Evolutionary conservation across 2,797 vertebrate species (phyloP).

Genomic region (Neopelma chrysocephalum): DNA sequence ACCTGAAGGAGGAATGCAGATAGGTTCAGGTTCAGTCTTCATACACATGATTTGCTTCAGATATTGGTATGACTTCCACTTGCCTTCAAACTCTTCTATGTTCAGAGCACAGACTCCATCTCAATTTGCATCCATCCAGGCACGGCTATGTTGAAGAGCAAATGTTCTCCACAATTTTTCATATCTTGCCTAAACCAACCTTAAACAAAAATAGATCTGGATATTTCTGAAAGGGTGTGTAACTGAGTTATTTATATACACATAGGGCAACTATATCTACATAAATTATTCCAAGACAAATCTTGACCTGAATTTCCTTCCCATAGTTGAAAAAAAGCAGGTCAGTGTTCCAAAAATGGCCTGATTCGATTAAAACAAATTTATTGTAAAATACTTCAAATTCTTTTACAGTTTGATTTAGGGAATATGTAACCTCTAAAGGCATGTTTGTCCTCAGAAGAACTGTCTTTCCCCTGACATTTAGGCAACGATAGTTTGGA

Average conservation of each 20-base stretch:
- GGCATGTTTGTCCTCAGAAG: neutral
- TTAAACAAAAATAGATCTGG: neutral
- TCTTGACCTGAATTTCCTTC: neutral
- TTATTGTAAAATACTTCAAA: neutral
- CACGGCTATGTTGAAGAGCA: neutral
- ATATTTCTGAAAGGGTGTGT: neutral
- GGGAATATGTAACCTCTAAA: neutral
- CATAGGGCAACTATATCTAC: neutral
- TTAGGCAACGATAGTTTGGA: neutral
- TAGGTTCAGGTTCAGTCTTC: fast-evolving
- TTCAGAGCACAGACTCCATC: neutral
- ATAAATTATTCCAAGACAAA: neutral
- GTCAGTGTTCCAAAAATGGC: neutral
- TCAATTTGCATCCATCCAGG: neutral
- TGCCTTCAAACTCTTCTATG: neutral
- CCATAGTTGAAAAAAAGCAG: neutral
- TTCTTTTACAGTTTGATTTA: neutral
- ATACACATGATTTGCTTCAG: neutral
- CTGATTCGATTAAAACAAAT: neutral
- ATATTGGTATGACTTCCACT: neutral
- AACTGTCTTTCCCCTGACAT: neutral
- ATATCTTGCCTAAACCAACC: neutral
- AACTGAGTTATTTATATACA: neutral
- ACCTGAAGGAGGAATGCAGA: neutral
- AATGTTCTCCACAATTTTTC: neutral